Percentiles rank a stretch among this genome's conserved stretches.
Conservation (phyloP, 2,113 vertebrate genomes). For the Pipa parva region DNA sequence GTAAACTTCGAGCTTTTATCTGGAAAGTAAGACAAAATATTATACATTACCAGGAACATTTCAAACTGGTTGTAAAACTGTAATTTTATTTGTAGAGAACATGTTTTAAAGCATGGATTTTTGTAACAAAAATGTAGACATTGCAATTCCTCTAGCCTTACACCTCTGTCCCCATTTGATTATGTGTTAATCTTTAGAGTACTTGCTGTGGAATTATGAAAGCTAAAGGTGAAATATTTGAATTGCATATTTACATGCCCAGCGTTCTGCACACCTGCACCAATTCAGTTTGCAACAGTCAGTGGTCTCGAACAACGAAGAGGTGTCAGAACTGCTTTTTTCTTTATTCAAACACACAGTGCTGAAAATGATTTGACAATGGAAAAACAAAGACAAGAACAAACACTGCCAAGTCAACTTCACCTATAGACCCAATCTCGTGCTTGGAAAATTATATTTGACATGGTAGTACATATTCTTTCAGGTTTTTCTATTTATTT, state of each 20-base stretch:
- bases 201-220: constrained; percentile 24
- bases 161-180: constrained; percentile 25
- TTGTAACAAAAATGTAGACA: not conserved
- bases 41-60: not conserved
- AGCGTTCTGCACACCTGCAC: constrained; percentile 16
- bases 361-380: constrained; percentile 23
- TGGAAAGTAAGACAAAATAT: constrained; percentile 59
- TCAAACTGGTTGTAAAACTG: not conserved
- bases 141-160: constrained; percentile 10
- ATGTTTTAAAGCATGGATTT: constrained; percentile 7
- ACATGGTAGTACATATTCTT: constrained; percentile 1
- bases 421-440: constrained; percentile 1
- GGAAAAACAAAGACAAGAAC: constrained; percentile 18
- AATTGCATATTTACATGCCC: constrained; percentile 28
- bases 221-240: constrained; percentile 35
- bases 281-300: constrained; percentile 27
- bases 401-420: constrained; percentile 10
- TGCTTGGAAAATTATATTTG: constrained; percentile 18
- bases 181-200: constrained; percentile 29
- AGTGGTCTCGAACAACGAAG: constrained; percentile 16
- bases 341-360: constrained; percentile 1
- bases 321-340: constrained; percentile 21
- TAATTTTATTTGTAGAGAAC: constrained; percentile 9
- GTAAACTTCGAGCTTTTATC: constrained; percentile 78
- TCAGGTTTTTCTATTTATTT: constrained; percentile 9